Conservation (phyloP, 2,888 invertebrate genomes). For the Agonum fuliginosum region DNA sequence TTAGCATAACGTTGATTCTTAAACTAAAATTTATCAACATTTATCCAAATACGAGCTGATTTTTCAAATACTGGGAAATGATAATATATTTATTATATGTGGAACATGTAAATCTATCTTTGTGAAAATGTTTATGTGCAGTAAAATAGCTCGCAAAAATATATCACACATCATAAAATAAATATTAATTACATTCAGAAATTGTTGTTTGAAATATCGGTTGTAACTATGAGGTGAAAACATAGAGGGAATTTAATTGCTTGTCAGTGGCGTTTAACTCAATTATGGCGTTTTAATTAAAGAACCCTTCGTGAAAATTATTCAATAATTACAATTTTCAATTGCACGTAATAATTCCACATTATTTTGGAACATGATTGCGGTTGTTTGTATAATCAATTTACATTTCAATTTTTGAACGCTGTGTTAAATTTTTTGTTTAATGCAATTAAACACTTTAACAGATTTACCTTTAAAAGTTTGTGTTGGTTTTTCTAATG, state of each 20-base stretch:
- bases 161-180: conserved; percentile 29
- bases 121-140: conserved; percentile 19
- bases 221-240: too few relatives aligned
- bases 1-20: too few relatives aligned
- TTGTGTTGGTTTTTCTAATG: too few relatives aligned
- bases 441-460: too few relatives aligned
- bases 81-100: too few relatives aligned
- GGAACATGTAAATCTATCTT: too few relatives aligned
- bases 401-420: conserved; percentile 8
- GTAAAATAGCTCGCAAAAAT: neutral
- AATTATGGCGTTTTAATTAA: conserved; percentile 54
- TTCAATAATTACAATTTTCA: conserved; percentile 39
- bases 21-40: too few relatives aligned
- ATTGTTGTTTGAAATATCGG: too few relatives aligned
- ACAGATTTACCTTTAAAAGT: too few relatives aligned
- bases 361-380: conserved; percentile 32
- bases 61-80: too few relatives aligned
- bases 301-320: conserved; percentile 41
- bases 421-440: too few relatives aligned
- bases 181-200: conserved; percentile 47
- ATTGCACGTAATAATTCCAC: conserved; percentile 7
- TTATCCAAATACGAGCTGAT: too few relatives aligned
- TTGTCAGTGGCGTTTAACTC: conserved; percentile 40
- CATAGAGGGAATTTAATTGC: conserved; percentile 40
- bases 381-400: conserved; percentile 14